phyloP scores from a whole-genome alignment of 2,113 vertebrate genomes.

The Meleagris gallopavo region DNA sequence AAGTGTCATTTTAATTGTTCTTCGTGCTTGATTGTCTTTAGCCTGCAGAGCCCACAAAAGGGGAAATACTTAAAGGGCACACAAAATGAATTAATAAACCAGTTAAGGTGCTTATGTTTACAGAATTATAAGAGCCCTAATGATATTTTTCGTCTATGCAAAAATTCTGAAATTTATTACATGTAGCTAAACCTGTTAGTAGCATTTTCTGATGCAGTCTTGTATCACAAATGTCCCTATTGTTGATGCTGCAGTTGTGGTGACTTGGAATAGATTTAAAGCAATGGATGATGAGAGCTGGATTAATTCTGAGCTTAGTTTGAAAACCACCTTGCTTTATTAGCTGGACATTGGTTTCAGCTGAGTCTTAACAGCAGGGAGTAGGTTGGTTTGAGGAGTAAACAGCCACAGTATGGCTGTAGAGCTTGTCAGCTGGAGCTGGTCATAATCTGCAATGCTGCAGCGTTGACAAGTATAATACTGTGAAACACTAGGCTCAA shows the following conservation, averaged over 20 bases:
- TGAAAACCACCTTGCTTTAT: neutral
- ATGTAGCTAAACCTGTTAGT: neutral
- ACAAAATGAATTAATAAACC: neutral
- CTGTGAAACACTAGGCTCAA: neutral
- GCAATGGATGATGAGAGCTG: neutral
- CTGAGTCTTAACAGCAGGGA: neutral
- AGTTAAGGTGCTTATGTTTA: neutral
- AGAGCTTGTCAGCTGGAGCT: neutral
- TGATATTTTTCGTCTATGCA: neutral
- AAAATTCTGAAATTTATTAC: neutral
- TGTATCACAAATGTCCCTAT: neutral
- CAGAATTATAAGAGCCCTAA: neutral
- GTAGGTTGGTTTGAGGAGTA: neutral
- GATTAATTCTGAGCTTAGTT: neutral
- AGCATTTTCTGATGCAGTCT: neutral
- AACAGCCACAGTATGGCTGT: too few species aligned
- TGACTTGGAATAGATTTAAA: neutral
- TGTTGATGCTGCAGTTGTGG: neutral
- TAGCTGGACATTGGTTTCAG: neutral
- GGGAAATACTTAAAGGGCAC: neutral
- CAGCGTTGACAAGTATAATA: neutral
- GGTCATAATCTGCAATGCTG: neutral
- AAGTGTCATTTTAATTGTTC: neutral
- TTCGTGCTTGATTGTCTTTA: neutral
- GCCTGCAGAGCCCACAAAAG: neutral